Base-by-base conservation (phyloP, 92 coral and sea anemone species). In the Paragorgia papillata region DNA sequence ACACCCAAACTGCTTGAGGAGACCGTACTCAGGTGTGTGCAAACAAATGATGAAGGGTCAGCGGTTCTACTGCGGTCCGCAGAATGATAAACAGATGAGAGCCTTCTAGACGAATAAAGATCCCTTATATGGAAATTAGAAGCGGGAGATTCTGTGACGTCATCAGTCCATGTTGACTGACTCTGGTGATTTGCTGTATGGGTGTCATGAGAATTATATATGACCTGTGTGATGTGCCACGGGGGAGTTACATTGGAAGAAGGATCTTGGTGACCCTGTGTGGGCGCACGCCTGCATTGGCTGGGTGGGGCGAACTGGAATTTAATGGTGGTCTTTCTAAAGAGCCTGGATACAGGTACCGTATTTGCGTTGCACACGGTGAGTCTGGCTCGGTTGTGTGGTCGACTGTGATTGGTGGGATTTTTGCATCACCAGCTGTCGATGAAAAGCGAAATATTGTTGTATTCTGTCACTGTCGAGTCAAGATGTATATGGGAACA, bases 201-300 rank as follows among this genome's bases (percentile, higher is more conserved):
- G 98, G 5, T 86, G 98, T 69, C 76, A 91, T 22, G 98, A 91
- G 80, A 88, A 89, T 9, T 79, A 86, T 62, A 59, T 94, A 50
- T 94, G 91, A n/a, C n/a, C 66, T 85, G 91, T 31, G 51, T 94
- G 21, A 90, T n/a, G 88, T 39, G 28, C 77, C 7, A 82, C 94
- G 27, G 87, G 87, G 37, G 28, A 15, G 41, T 35, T 20, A 24
- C 40, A 27, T 56, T 94, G 98, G 98, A 86, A 87, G 80, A 73
- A 63, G 34, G 26, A 69, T 37, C 29, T 94, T 30, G 84, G 80
- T 37, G 84, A 73, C 20, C 92, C 89, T 83, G 90, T 89, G 27
- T 94, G 98, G 98, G 85, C 98, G n/a, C 37, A 82, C 98, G 18
- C 98, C 97, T 31, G 97, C 97, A 9, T 82, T 94, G 43, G 84